phyloP scores from a whole-genome alignment of 2,797 vertebrate species.

The Chaetophractus vellerosus region DNA sequence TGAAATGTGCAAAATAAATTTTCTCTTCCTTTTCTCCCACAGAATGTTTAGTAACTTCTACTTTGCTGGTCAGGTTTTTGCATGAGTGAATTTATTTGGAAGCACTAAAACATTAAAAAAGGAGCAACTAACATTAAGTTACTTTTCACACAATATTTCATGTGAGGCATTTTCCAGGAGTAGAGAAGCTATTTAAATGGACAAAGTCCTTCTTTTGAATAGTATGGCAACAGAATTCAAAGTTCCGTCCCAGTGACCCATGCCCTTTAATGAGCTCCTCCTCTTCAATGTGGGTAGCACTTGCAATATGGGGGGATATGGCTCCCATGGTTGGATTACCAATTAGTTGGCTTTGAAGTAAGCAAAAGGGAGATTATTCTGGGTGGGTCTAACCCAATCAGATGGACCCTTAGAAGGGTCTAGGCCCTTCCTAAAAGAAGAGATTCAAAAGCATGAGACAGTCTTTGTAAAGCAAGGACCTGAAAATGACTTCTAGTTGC shows the following conservation, averaged over 20 bases:
- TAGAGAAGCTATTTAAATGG: background rate
- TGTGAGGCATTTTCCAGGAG: background rate
- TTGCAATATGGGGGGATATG: background rate
- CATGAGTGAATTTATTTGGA: background rate
- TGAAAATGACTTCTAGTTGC: background rate
- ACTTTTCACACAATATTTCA: background rate
- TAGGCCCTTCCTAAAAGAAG: background rate
- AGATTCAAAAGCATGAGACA: background rate
- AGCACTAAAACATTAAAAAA: background rate
- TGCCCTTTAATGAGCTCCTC: background rate
- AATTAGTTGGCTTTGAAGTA: background rate
- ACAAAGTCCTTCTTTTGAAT: background rate
- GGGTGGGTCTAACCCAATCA: background rate
- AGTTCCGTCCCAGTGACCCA: background rate
- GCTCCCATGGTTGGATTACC: background rate
- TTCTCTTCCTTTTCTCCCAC: background rate
- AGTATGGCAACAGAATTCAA: background rate
- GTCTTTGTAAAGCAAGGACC: background rate
- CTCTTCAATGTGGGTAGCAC: background rate
- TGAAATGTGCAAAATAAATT: background rate
- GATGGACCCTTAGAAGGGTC: background rate
- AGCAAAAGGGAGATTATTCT: background rate
- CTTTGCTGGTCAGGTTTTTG: background rate
- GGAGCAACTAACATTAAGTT: background rate
- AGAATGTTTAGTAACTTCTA: background rate